Evolutionary conservation across 2,888 invertebrate genomes (phyloP), one percentile per base, ranked within the genome.

Genomic region (Mythimna ferrago): DNA sequence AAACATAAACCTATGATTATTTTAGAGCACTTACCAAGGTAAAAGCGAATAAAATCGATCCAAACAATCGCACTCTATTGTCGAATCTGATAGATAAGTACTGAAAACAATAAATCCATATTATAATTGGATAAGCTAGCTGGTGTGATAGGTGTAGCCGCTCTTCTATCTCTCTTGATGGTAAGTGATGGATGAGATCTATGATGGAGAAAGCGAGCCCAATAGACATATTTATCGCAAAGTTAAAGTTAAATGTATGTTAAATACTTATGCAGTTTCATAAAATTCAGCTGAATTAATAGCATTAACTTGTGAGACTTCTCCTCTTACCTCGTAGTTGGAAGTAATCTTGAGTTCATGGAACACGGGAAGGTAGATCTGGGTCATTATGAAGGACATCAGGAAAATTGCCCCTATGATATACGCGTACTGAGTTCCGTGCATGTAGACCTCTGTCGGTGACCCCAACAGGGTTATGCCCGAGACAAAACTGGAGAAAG

Each of bases 391-490:
- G 26, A 97, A 84, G 19, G 97, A 97, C 97, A 98, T 98, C 66
- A 97, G 87, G 53, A 98, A 90, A 62, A 98, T 97, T 0, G 97
- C 97, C 35, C 96, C 92, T 16, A 97, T 93, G 14, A 98, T 97
- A 88, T 97, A 98, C 2, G 97, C 94, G 89, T 98, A 98, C 88
- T 98, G 98, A 6, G 97, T 98, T 4, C 99, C 98, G 87, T 98
- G 97, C 84, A 98, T 97, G 89, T 98, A 98, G 19, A 98, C 97
- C 92, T 98, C 98, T 0, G 98, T 98, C 1, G 98, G 98, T 11
- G 97, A 97, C 5, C 98, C 98, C 72, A 98, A 94, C 51, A 98
- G 91, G 0, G 98, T 98, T 80, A 98, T 98, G 2, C 98, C 98
- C 19, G 98, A 98, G 73, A 98, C 97, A 78, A 97, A 98, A 91